phyloP scores from a whole-genome alignment of 2,888 invertebrate genomes.

The Drosophila setosimentum region DNA sequence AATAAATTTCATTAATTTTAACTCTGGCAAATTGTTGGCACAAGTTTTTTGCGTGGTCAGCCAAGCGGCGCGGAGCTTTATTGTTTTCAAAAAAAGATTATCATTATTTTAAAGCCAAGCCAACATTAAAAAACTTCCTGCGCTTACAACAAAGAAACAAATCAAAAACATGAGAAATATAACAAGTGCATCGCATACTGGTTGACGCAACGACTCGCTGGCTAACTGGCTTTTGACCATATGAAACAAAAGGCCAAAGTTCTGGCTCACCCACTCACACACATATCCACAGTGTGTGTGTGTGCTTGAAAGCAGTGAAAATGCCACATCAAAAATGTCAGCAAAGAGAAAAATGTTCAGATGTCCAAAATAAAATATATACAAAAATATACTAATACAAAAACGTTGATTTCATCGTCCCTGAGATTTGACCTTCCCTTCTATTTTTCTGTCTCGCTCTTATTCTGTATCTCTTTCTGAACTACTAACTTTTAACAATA shows the following conservation, averaged over 20 bases:
- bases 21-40: slow-evolving; percentile 54
- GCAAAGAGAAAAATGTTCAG: slow-evolving; percentile 7
- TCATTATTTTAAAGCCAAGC: slow-evolving; percentile 59
- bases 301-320: slow-evolving; percentile 22
- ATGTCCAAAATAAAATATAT: slow-evolving; percentile 4
- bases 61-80: slow-evolving; percentile 49
- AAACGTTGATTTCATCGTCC: not conserved
- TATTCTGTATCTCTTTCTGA: not conserved
- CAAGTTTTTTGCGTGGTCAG: slow-evolving; percentile 49
- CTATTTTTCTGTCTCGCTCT: not conserved
- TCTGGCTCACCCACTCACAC: slow-evolving; percentile 4
- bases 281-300: not conserved
- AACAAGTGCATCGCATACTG: slow-evolving; percentile 44
- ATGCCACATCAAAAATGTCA: slow-evolving; percentile 6
- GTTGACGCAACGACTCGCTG: slow-evolving; percentile 18
- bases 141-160: slow-evolving; percentile 2
- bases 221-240: slow-evolving; percentile 34
- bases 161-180: slow-evolving; percentile 23
- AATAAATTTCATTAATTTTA: slow-evolving; percentile 74
- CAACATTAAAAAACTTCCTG: slow-evolving; percentile 37
- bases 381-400: not conserved
- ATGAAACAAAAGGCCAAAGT: slow-evolving; percentile 30
- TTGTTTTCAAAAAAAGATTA: slow-evolving; percentile 70
- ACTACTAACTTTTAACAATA: not conserved
- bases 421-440: not conserved